These are phyloP conservation scores for Herpetotheres cachinnans DNA, from an alignment of 2,113 vertebrate species.

Conservation along the genomic window DNA sequence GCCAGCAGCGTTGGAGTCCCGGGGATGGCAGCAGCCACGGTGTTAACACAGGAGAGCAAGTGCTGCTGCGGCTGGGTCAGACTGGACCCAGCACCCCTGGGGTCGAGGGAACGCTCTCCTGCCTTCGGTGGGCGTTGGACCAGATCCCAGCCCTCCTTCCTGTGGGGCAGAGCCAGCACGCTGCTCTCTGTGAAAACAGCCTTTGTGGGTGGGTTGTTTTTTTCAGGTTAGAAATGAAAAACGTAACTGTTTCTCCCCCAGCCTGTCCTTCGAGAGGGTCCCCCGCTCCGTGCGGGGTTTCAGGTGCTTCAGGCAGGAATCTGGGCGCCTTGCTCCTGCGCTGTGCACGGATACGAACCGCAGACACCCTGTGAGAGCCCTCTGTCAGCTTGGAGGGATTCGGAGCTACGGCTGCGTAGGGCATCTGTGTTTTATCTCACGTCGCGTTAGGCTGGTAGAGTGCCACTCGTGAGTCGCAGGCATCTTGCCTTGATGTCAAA, in stretches of 20 bases:
- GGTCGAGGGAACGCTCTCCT: too few relatives aligned
- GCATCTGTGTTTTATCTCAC: neutral
- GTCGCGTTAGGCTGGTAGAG: neutral
- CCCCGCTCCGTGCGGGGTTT: rapidly evolving
- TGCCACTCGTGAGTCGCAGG: neutral
- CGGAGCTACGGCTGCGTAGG: rapidly evolving
- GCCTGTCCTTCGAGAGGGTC: neutral
- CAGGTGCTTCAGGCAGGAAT: neutral
- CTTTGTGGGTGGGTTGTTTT: neutral
- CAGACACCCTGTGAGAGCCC: neutral
- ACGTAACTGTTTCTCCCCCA: rapidly evolving
- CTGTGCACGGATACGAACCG: neutral
- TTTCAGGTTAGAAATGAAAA: neutral
- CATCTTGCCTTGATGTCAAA: neutral
- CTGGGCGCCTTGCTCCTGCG: neutral
- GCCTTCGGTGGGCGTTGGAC: neutral
- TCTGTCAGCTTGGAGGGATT: rapidly evolving
- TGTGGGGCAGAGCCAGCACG: rapidly evolving
- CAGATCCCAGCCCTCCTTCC: neutral
- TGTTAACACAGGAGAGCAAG: neutral
- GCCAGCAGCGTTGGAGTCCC: neutral
- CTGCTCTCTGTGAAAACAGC: too few relatives aligned
- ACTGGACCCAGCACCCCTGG: neutral
- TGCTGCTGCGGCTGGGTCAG: neutral
- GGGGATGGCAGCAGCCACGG: neutral